These are phyloP conservation scores for Acanthosepion pharaonis DNA, from an alignment of 2,888 invertebrate genomes.

Conservation along the genomic window DNA sequence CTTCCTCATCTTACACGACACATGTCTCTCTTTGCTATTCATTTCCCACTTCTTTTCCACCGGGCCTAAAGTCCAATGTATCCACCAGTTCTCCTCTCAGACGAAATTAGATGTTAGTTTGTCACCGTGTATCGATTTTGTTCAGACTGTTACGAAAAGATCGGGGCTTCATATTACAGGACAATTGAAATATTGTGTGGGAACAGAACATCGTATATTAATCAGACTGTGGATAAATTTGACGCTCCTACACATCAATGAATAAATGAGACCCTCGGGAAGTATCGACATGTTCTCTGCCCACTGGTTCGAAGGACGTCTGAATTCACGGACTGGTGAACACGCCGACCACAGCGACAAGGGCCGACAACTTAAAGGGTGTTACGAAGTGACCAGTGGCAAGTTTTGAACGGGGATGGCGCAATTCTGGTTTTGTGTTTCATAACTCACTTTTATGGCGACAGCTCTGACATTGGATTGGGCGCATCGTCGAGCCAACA, in stretches of 20 bases:
- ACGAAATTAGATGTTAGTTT: too few relatives aligned
- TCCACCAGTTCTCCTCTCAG: too few relatives aligned
- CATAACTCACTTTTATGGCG: not conserved
- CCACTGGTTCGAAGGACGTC: not conserved
- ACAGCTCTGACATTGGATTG: not conserved
- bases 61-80: too few relatives aligned
- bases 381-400: not conserved
- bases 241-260: not conserved
- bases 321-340: not conserved
- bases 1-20: not conserved
- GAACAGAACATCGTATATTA: not conserved
- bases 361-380: not conserved
- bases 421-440: not conserved
- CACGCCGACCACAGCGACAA: not conserved
- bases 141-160: not conserved
- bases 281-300: not conserved
- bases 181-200: not conserved
- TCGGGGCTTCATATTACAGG: not conserved
- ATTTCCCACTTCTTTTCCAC: too few relatives aligned
- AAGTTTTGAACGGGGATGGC: not conserved
- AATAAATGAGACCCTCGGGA: constrained; percentile 11
- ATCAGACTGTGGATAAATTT: not conserved
- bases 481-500: not conserved
- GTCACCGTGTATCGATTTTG: too few relatives aligned
- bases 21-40: not conserved